Base-by-base conservation (phyloP, 2,888 invertebrate genomes). In the Neelides folsomi region DNA sequence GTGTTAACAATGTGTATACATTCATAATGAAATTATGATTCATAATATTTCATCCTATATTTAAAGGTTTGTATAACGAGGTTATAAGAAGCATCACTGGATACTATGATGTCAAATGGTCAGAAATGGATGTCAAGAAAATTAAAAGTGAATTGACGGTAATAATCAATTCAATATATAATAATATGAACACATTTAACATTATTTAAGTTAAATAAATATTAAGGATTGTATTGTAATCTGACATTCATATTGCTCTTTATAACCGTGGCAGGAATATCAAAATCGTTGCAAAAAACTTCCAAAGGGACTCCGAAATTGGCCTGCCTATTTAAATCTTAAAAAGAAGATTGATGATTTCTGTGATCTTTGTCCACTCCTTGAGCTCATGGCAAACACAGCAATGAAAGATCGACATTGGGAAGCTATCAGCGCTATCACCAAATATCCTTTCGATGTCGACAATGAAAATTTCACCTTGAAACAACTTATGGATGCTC, bases 281-380 rank as follows among this genome's bases (percentile, higher is more conserved):
- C 46, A 47, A 38, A 39, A 35, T 6, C 82, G 88, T 66, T 89
- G 87, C 67, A 80, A 85, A 18, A 83, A 82, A 67, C 71, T 92
- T 47, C 90, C 90, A 0, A 83, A 79, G 69, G 87, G 77, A 0
- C 80, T 90, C 79, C 83, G 84, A 67, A 82, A 85, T 49, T 64
- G 64, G 64, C 86, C 86, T 0, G 89, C 90, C 0, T 92, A 75
- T 67, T 76, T 83, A 49, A 88, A 87, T 62, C 70, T 92, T 53
- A 89, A 87, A 67, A 81, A 80, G 58, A 89, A 86, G 71, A 88
- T 92, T 55, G 89, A 90, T 63, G 88, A 90, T 67, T 90, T 92
- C 68, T 88, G 83, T 67, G 82, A 89, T 69, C 84, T 83, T 8
- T 87, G 87, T 67, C 89, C 89, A 0, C 68, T 92, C 35, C 70